Evolutionary conservation across 2,113 vertebrate species (phyloP).

Genomic region (Peromyscus polionotus): DNA sequence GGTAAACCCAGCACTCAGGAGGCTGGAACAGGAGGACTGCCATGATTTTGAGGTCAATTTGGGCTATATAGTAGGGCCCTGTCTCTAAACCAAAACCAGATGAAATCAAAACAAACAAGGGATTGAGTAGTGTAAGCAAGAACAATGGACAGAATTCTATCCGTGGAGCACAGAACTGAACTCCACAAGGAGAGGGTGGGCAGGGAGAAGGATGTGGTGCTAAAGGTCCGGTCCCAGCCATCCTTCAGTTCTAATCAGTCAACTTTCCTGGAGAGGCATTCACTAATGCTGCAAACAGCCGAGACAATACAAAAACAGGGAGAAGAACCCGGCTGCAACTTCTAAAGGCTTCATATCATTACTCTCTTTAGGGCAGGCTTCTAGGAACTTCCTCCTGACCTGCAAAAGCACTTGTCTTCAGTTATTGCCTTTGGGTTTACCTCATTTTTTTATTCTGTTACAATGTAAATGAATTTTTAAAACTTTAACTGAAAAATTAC

Average conservation of each 20-base stretch:
- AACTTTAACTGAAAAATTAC: not conserved
- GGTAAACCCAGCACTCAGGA: not conserved
- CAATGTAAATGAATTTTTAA: slow-evolving; percentile 18
- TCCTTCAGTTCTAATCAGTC: too few relatives aligned
- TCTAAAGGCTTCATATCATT: not conserved
- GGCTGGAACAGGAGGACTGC: not conserved
- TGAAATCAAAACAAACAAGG: not conserved
- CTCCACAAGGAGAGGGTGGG: too few relatives aligned
- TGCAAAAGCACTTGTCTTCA: slow-evolving; percentile 16
- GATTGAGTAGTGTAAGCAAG: not conserved
- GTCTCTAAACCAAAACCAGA: not conserved
- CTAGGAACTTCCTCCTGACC: not conserved
- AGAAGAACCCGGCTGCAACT: not conserved
- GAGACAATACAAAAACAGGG: not conserved
- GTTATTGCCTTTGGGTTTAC: not conserved
- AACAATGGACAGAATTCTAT: not conserved
- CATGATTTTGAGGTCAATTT: not conserved
- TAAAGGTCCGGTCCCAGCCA: not conserved
- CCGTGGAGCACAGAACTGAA: not conserved
- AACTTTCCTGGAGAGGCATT: not conserved
- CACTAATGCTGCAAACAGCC: not conserved
- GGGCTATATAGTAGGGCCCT: not conserved
- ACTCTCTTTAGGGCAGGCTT: not conserved
- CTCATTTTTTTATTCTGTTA: not conserved
- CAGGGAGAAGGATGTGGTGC: not conserved